Conservation (phyloP, 2,888 invertebrate species). For the Heliconius cydno region DNA sequence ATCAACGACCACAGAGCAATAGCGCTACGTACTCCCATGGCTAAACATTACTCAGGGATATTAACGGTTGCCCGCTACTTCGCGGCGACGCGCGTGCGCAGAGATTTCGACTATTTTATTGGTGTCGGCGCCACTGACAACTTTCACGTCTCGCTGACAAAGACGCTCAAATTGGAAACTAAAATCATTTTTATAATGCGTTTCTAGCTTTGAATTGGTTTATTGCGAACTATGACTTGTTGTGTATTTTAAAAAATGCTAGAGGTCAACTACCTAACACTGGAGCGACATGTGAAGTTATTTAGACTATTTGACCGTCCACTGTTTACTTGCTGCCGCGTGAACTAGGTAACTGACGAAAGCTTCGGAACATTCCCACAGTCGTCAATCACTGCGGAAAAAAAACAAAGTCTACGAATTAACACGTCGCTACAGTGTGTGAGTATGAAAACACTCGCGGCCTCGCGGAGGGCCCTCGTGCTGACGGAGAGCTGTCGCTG, state of each 20-base stretch:
- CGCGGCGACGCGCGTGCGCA: slow-evolving; percentile 63
- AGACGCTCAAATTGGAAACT: slow-evolving; percentile 78
- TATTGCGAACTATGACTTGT: slow-evolving; percentile 68
- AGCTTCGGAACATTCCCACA: slow-evolving; percentile 81
- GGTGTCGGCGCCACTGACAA: slow-evolving; percentile 79
- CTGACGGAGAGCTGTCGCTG: slow-evolving; percentile 76
- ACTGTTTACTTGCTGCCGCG: slow-evolving; percentile 75
- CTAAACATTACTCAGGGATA: slow-evolving; percentile 66
- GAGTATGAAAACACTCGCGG: slow-evolving; percentile 82
- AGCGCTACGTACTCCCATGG: slow-evolving; percentile 55
- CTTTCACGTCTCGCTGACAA: slow-evolving; percentile 81
- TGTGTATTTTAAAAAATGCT: slow-evolving; percentile 66
- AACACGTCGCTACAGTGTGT: slow-evolving; percentile 81
- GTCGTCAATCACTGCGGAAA: slow-evolving; percentile 80
- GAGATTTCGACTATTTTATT: slow-evolving; percentile 73
- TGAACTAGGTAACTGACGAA: slow-evolving; percentile 78
- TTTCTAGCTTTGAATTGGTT: slow-evolving; percentile 62
- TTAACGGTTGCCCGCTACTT: slow-evolving; percentile 53
- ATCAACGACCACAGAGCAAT: slow-evolving; percentile 65
- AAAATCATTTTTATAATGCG: slow-evolving; percentile 77
- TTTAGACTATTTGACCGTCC: slow-evolving; percentile 62
- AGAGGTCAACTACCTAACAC: slow-evolving; percentile 76
- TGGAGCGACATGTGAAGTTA: slow-evolving; percentile 75
- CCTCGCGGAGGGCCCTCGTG: slow-evolving; percentile 74
- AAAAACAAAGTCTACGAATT: slow-evolving; percentile 82